Conservation (phyloP, 2,113 vertebrate genomes). For the Actinemys pallida region DNA sequence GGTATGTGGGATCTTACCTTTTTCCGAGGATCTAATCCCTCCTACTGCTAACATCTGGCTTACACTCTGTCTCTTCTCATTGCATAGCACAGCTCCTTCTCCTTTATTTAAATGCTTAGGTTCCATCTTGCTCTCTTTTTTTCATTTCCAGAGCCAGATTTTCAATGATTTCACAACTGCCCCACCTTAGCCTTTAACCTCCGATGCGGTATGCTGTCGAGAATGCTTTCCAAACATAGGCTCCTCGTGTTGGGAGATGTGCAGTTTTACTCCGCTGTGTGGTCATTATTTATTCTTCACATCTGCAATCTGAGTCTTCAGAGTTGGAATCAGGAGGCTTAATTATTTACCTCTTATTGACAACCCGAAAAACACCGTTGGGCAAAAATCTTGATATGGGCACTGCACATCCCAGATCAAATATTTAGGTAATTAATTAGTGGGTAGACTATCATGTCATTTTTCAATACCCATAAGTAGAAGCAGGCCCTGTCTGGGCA, state of each 20-base stretch:
- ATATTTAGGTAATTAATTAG: slow-evolving; percentile 58
- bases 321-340: slow-evolving; percentile 27
- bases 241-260: neutral
- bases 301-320: slow-evolving; percentile 20
- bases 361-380: slow-evolving; percentile 33
- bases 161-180: neutral
- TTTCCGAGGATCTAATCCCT: neutral
- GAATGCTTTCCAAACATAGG: neutral
- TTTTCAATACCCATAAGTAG: neutral
- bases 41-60: neutral
- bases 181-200: neutral
- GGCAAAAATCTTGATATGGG: neutral
- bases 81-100: neutral
- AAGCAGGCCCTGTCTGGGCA: neutral
- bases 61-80: neutral
- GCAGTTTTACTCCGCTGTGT: neutral
- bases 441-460: neutral
- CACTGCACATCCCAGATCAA: slow-evolving; percentile 24
- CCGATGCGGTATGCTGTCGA: neutral
- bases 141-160: neutral
- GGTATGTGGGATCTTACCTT: neutral
- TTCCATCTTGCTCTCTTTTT: neutral
- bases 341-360: slow-evolving; percentile 53
- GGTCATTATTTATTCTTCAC: slow-evolving; percentile 48
- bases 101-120: neutral